phyloP scores from a whole-genome alignment of 2,797 vertebrate genomes.

The Staurois parvus region DNA sequence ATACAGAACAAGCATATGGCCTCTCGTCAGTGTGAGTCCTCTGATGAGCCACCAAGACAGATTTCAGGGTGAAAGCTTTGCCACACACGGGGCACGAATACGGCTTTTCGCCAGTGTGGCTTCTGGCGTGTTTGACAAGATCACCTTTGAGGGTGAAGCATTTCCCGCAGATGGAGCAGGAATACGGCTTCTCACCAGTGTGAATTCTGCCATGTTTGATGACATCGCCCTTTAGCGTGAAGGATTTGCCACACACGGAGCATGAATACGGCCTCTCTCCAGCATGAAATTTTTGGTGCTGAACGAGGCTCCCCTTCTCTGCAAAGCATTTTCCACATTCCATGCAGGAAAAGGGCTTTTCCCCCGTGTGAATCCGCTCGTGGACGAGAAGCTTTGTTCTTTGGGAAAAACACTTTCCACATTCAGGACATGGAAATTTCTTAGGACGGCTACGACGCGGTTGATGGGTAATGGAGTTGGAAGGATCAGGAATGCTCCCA shows the following conservation, averaged over 20 bases:
- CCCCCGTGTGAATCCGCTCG: background rate
- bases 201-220: conserved; percentile 8
- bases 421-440: background rate
- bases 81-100: background rate
- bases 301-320: background rate
- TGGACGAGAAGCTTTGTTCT: background rate
- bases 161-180: conserved; percentile 10
- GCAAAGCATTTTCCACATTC: background rate
- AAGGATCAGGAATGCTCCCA: background rate
- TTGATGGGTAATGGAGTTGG: background rate
- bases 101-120: conserved; percentile 7
- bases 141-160: background rate
- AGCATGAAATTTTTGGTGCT: background rate
- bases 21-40: conserved; percentile 13
- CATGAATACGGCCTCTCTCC: background rate
- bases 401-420: background rate
- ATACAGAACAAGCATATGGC: conserved; percentile 1
- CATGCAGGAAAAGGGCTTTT: background rate
- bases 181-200: background rate
- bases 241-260: background rate
- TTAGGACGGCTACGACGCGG: background rate
- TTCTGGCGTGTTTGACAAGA: conserved; percentile 4
- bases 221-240: background rate
- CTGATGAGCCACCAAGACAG: background rate
- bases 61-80: conserved; percentile 5